Base-by-base conservation (phyloP, 1,140 invertebrate genomes). In the Drosophila persimilis region DNA sequence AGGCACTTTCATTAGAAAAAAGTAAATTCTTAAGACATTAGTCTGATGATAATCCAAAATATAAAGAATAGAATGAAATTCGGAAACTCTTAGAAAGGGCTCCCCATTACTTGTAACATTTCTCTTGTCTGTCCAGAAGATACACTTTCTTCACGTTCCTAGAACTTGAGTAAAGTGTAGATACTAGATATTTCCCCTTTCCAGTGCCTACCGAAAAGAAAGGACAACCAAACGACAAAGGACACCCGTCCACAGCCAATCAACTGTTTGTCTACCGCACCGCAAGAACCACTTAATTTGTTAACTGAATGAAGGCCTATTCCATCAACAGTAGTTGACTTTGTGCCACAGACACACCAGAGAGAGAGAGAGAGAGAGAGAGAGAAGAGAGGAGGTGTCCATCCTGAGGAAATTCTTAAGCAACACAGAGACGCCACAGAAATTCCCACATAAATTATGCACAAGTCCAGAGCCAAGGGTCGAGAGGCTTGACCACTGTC, bases 371-470 rank as follows among this genome's bases (percentile, higher is more conserved):
- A 29, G 39, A 41, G 29, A 31, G 53, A 48, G 17, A 47, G 39
- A 31, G 53, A 41, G 17, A 47, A 41, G 17, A 47, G 47, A 45
- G 48, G n/a, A 77, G 62, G 65, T 77, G 80, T 51, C 58, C 31
- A 39, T 39, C 0, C 44, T 73, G 69, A 58, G 26, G 41, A 80
- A 86, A 85, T 84, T 84, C 80, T 84, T 85, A 77, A 86, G 80
- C 80, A 71, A 64, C 62, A 73, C 24, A 66, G 80, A 80, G 75
- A 73, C 73, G 35, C 35, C 35, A 39, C 35, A 39, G 11, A 39
- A 39, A 5, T 39, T 84, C 80, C 84, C 80, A 84, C 80, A 84
- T 84, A 84, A 84, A 84, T 84, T 80, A 84, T 84, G 80, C 70
- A 84, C 74, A 26, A 66, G 54, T 35, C 35, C 39, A 11, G 39